Evolutionary conservation across 2,888 invertebrate species (phyloP).

Genomic region (Helleia helle): DNA sequence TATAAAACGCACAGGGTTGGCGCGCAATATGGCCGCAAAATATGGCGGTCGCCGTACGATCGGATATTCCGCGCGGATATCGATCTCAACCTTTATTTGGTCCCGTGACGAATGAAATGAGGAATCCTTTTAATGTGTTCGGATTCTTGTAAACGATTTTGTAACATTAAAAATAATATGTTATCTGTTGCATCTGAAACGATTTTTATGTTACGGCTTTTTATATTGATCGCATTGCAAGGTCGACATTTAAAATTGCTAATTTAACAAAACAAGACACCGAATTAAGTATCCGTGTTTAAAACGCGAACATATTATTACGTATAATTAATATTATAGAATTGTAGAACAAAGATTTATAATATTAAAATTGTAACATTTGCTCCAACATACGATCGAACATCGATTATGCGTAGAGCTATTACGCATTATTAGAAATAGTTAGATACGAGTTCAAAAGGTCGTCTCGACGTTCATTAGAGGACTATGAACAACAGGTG

Average conservation of each 20-base stretch:
- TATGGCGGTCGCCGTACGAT: slow-evolving; percentile 18
- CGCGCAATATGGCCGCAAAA: slow-evolving; percentile 24
- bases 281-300: background rate
- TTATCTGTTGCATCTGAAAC: slow-evolving; percentile 4
- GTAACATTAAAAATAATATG: slow-evolving; percentile 9
- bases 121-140: slow-evolving; percentile 12
- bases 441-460: too few relatives aligned
- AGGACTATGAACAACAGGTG: too few relatives aligned
- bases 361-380: too few relatives aligned
- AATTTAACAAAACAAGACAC: background rate
- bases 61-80: slow-evolving; percentile 19
- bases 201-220: background rate
- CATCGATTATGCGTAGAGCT: too few relatives aligned
- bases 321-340: too few relatives aligned
- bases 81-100: slow-evolving; percentile 5
- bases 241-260: background rate
- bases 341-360: too few relatives aligned
- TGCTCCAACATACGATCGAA: too few relatives aligned
- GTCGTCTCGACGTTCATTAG: too few relatives aligned
- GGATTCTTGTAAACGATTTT: slow-evolving; percentile 16
- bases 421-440: too few relatives aligned
- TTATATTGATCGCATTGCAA: background rate
- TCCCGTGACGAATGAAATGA: slow-evolving; percentile 17
- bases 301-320: too few relatives aligned
- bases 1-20: slow-evolving; percentile 23